phyloP scores from a whole-genome alignment of 1,140 invertebrate species.

The Orchestia grillus region DNA sequence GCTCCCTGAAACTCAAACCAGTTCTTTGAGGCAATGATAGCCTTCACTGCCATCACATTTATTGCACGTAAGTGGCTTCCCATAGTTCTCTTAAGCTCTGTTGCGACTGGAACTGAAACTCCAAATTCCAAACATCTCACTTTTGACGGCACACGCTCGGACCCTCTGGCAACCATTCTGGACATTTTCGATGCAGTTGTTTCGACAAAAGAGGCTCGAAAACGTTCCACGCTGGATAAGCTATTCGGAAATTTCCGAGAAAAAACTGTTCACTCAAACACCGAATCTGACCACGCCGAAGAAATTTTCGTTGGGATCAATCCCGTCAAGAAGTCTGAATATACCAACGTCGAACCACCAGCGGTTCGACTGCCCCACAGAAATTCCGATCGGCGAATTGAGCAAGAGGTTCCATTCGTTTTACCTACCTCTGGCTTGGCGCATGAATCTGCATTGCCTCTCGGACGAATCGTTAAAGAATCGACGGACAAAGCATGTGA shows the following conservation, averaged over 20 bases:
- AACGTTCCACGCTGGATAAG: not conserved
- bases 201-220: not conserved
- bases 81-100: not conserved
- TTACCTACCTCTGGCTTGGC: not conserved
- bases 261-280: not conserved
- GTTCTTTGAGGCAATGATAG: not conserved
- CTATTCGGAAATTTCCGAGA: not conserved
- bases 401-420: not conserved
- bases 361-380: not conserved
- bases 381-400: not conserved
- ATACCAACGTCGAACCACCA: not conserved
- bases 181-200: conserved; percentile 4
- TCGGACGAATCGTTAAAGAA: not conserved
- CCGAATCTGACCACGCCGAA: not conserved
- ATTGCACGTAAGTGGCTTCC: not conserved
- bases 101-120: not conserved
- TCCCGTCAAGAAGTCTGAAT: not conserved
- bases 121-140: not conserved
- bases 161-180: not conserved
- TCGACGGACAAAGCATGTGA: not conserved
- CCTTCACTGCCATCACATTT: not conserved
- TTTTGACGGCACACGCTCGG: not conserved
- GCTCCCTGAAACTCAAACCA: not conserved
- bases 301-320: not conserved
- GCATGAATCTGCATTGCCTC: not conserved